These are phyloP conservation scores for Hyphantria cunea DNA, from an alignment of 1,140 invertebrate species.

Conservation along the genomic window DNA sequence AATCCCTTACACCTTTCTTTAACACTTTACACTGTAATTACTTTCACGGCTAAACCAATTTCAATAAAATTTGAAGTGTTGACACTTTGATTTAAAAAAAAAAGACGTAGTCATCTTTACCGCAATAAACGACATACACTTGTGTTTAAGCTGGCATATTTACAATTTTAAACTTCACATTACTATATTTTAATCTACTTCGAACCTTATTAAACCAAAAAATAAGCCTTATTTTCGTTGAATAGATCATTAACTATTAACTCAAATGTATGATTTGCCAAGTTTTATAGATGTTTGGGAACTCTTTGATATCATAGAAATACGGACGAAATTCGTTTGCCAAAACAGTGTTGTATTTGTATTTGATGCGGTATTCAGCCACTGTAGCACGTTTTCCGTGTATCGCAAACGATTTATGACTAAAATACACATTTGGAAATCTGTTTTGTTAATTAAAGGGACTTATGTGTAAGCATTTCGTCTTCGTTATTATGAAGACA, in stretches of 20 bases:
- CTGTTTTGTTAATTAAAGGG: constrained; percentile 31
- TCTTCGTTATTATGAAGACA: background rate
- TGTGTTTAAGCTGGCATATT: no score
- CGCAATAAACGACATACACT: no score
- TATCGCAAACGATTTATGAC: constrained; percentile 45
- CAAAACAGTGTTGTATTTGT: constrained; percentile 16
- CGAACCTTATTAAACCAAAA: no score
- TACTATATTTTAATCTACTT: no score
- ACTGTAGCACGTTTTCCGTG: constrained; percentile 44
- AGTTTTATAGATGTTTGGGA: background rate
- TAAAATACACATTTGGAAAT: constrained; percentile 37
- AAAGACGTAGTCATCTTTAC: no score
- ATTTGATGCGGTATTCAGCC: constrained; percentile 40
- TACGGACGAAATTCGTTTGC: constrained; percentile 1
- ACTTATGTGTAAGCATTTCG: constrained; percentile 1
- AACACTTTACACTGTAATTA: no score
- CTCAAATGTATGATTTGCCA: background rate
- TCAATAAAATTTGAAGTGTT: no score
- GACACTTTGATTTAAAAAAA: no score
- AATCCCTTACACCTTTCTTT: no score
- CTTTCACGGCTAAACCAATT: no score
- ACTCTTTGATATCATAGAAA: background rate
- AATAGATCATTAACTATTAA: background rate
- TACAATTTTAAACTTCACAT: no score
- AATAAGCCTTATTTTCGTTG: no score